Percentiles rank a stretch among this genome's conserved stretches.
phyloP scores from a whole-genome alignment of 2,113 vertebrate species.

The Elephas maximus region DNA sequence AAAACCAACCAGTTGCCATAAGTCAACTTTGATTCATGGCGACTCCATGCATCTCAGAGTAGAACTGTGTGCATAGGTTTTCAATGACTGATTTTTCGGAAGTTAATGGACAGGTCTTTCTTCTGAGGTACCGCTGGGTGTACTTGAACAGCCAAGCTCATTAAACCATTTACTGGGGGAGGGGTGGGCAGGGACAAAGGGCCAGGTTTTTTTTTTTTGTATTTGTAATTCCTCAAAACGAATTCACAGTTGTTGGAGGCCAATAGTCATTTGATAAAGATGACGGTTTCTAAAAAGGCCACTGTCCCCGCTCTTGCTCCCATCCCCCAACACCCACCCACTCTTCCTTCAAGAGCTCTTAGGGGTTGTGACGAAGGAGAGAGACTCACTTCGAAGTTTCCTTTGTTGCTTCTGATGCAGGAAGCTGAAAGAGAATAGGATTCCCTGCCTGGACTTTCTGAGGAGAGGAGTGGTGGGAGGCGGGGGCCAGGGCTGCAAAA shows the following conservation, averaged over 20 bases:
- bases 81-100: neutral
- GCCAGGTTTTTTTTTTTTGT: neutral
- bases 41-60: neutral
- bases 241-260: neutral
- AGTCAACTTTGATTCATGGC: neutral
- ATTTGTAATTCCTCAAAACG: neutral
- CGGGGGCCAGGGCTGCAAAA: neutral
- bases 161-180: neutral
- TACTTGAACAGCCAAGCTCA: neutral
- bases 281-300: neutral
- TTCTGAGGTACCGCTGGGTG: neutral
- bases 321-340: neutral
- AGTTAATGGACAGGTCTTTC: neutral
- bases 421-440: neutral
- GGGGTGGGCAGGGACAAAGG: neutral
- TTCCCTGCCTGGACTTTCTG: neutral
- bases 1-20: neutral
- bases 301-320: neutral
- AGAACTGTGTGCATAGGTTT: neutral
- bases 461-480: neutral
- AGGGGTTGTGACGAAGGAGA: constrained; percentile 27
- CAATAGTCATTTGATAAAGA: neutral
- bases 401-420: constrained; percentile 44
- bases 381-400: neutral
- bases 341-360: constrained; percentile 27